Percentiles rank a stretch among this genome's conserved stretches.
These are phyloP conservation scores for Elaphurus davidianus DNA, from an alignment of 2,113 vertebrate genomes.

Conservation along the genomic window DNA sequence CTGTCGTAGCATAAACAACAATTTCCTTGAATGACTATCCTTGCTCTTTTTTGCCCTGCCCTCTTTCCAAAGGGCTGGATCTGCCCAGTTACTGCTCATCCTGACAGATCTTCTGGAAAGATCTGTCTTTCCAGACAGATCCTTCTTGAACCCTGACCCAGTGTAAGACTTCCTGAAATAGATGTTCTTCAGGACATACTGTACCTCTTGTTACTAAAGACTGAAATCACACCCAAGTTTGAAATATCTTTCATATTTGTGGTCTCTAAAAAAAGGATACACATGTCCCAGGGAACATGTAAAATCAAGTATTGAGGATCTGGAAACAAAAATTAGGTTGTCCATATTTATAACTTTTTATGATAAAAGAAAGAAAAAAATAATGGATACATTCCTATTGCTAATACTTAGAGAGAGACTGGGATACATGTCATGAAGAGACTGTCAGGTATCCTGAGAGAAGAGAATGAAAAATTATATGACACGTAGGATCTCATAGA, in stretches of 20 bases:
- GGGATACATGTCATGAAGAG: neutral
- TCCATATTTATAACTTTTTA: neutral
- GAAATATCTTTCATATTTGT: neutral
- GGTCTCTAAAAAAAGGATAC: neutral
- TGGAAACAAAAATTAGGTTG: neutral
- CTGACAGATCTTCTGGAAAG: neutral
- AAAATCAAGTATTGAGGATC: neutral
- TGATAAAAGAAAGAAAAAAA: neutral
- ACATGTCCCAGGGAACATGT: neutral
- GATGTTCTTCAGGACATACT: neutral
- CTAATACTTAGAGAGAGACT: neutral
- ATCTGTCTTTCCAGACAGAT: neutral
- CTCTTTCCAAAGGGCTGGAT: neutral
- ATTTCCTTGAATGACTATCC: neutral
- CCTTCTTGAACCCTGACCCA: neutral
- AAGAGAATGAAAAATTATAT: neutral
- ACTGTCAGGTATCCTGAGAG: neutral
- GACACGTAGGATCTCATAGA: fast-evolving
- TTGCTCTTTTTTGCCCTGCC: neutral
- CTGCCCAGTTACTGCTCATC: neutral
- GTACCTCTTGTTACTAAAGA: neutral
- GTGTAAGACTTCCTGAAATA: neutral
- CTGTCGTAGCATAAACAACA: neutral
- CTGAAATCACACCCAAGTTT: neutral
- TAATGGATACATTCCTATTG: neutral